A percentile compares a stretch with the other conserved stretches of the same genome.
These are phyloP conservation scores for Drosophila picticornis DNA, from an alignment of 2,888 invertebrate genomes.

Conservation along the genomic window DNA sequence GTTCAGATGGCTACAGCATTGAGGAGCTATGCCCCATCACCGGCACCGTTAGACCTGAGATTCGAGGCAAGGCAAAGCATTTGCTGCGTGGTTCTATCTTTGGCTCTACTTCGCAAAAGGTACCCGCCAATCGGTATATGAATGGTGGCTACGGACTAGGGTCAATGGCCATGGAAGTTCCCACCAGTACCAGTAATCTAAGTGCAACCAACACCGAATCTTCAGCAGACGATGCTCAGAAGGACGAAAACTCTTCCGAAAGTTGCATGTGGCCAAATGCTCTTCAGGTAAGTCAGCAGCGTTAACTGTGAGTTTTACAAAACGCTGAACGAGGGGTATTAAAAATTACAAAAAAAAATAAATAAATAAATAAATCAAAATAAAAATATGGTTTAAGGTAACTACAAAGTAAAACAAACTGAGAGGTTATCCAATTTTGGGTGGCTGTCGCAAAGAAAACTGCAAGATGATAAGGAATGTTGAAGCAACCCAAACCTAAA, in stretches of 20 bases:
- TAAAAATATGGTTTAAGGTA: background rate
- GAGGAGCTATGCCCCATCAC: constrained; percentile 82
- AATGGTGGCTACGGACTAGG: constrained; percentile 65
- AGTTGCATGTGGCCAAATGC: constrained; percentile 91
- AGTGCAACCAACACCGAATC: constrained; percentile 38
- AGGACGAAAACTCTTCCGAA: constrained; percentile 75
- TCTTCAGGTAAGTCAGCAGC: constrained; percentile 90
- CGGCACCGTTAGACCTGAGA: constrained; percentile 60
- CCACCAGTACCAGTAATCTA: constrained; percentile 46
- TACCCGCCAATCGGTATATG: constrained; percentile 79
- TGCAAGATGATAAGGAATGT: background rate
- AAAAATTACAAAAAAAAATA: background rate
- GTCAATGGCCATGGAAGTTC: constrained; percentile 44
- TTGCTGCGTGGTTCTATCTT: constrained; percentile 83
- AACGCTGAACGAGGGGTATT: background rate
- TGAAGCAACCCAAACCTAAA: background rate
- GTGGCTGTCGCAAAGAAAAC: background rate
- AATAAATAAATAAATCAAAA: background rate
- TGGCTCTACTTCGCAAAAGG: constrained; percentile 77
- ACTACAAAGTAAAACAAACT: background rate
- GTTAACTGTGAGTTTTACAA: background rate
- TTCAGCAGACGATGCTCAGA: constrained; percentile 43
- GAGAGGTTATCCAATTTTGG: background rate
- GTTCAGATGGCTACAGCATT: constrained; percentile 83
- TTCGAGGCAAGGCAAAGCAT: constrained; percentile 80